phyloP scores from a whole-genome alignment of 2,888 invertebrate genomes.

The Xestoiulus laeticollis region DNA sequence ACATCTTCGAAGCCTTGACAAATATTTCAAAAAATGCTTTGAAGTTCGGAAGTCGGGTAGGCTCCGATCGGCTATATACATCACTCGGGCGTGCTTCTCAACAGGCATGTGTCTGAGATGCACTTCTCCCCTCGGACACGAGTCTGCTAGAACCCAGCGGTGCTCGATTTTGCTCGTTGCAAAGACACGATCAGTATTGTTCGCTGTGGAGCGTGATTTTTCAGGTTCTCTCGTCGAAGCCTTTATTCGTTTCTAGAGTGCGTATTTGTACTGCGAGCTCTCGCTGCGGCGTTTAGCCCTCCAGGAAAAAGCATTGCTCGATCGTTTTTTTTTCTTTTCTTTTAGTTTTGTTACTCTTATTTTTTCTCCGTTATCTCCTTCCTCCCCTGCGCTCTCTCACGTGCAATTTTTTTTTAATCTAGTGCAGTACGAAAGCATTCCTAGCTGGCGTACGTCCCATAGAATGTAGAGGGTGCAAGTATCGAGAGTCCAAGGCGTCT shows the following conservation, averaged over 20 bases:
- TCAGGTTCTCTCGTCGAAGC: neutral
- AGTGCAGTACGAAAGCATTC: neutral
- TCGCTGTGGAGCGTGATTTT: neutral
- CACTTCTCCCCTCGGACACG: too few relatives aligned
- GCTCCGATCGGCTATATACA: too few relatives aligned
- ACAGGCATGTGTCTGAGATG: too few relatives aligned
- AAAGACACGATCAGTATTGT: neutral
- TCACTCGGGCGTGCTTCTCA: too few relatives aligned
- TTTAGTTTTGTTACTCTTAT: neutral
- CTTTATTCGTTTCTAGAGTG: neutral
- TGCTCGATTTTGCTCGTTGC: too few relatives aligned
- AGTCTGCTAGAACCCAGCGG: too few relatives aligned
- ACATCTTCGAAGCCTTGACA: too few relatives aligned
- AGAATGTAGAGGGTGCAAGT: neutral
- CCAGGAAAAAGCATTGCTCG: neutral
- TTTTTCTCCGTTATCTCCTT: neutral
- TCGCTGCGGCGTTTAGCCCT: neutral
- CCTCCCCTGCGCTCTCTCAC: neutral
- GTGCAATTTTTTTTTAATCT: neutral
- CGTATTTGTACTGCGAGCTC: neutral
- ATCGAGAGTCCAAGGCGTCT: neutral
- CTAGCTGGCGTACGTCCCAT: neutral
- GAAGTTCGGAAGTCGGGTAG: too few relatives aligned
- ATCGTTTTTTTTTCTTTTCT: neutral
- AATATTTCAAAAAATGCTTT: too few relatives aligned